A percentile compares a stretch with the other conserved stretches of the same genome.
Evolutionary conservation across 2,797 vertebrate species (phyloP).

Genomic region (Luscinia luscinia): DNA sequence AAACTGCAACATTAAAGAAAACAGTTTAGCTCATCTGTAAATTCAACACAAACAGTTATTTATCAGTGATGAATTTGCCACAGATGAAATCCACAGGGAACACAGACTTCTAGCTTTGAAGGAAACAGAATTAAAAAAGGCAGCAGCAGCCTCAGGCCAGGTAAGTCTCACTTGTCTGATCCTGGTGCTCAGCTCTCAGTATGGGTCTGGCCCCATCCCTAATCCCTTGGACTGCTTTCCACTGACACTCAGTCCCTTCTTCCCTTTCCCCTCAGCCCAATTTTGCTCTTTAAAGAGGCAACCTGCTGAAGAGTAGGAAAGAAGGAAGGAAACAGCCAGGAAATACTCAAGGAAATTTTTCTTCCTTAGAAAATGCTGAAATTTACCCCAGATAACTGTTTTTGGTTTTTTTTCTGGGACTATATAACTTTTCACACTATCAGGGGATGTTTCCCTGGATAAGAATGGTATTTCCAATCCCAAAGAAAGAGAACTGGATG

Average conservation of each 20-base stretch:
- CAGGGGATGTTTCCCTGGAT: background rate
- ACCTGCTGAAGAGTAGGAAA: background rate
- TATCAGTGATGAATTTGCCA: slow-evolving; percentile 33
- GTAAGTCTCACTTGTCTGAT: background rate
- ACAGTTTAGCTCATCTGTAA: slow-evolving; percentile 42
- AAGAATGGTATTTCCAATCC: background rate
- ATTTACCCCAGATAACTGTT: background rate
- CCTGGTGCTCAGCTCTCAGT: background rate
- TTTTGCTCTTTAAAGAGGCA: background rate
- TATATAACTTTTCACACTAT: background rate
- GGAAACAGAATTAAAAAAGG: background rate
- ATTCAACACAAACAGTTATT: slow-evolving; percentile 42
- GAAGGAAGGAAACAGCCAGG: background rate
- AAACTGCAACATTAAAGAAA: slow-evolving; percentile 44
- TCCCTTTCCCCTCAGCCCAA: background rate
- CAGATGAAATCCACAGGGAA: slow-evolving; percentile 5
- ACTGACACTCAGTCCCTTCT: background rate
- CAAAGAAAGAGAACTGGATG: background rate
- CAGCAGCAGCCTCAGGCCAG: background rate
- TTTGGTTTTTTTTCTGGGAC: background rate
- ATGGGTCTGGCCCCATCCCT: background rate
- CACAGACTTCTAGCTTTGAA: background rate
- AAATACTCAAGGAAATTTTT: background rate
- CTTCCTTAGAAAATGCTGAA: background rate
- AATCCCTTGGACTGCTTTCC: background rate